phyloP scores from a whole-genome alignment of 2,888 invertebrate genomes.

The Diadromus collaris region DNA sequence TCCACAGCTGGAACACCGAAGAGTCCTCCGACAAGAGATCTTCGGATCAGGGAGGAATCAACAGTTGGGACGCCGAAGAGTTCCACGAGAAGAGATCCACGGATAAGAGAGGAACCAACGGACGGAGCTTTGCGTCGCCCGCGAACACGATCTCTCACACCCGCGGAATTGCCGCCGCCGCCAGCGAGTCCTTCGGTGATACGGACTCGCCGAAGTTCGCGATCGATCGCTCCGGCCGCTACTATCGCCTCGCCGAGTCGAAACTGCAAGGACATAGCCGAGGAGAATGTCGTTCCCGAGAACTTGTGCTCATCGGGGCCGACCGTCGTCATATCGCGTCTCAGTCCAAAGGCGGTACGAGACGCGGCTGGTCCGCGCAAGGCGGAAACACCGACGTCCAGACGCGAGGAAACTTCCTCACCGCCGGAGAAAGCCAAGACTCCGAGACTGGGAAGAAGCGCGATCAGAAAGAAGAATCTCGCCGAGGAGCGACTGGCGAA shows the following conservation, averaged over 20 bases:
- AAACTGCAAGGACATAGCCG: neutral
- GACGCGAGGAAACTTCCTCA: neutral
- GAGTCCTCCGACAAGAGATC: conserved; percentile 7
- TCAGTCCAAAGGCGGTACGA: neutral
- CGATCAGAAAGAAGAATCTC: conserved; percentile 41
- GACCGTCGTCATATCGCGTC: neutral
- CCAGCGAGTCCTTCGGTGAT: neutral
- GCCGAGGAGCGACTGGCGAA: conserved; percentile 49
- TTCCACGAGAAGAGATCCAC: conserved; percentile 8
- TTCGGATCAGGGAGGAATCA: neutral
- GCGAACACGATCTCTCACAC: conserved; percentile 31
- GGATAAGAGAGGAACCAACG: neutral
- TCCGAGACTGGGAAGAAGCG: conserved; percentile 48
- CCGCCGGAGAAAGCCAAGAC: conserved; percentile 23
- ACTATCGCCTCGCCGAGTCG: neutral
- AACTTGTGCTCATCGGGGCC: neutral
- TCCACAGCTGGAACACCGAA: conserved; percentile 11
- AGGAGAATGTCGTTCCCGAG: neutral
- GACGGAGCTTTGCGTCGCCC: conserved; percentile 24
- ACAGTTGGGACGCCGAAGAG: conserved; percentile 5
- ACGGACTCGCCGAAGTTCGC: conserved; percentile 20
- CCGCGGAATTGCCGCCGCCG: neutral
- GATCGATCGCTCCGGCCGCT: neutral
- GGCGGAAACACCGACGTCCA: neutral
- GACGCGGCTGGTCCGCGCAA: neutral